Evolutionary conservation across 2,113 vertebrate species (phyloP).

Genomic region (Hippotragus niger): DNA sequence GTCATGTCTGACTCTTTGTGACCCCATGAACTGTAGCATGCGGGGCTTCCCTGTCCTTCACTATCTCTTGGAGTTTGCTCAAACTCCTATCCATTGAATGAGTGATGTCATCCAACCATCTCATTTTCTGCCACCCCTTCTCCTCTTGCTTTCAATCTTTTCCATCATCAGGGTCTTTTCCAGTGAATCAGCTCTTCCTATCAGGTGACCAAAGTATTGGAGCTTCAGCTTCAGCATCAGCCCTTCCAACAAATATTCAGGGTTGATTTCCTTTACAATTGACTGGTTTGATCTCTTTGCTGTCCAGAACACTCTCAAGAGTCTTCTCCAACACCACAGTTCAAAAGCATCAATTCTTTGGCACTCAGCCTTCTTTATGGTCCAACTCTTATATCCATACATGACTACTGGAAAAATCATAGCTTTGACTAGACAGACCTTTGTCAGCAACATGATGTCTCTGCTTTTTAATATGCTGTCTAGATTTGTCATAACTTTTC

Average conservation of each 20-base stretch:
- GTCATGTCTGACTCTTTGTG: not conserved
- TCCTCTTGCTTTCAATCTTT: not conserved
- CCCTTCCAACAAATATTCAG: not conserved
- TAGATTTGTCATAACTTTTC: not conserved
- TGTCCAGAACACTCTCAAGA: not conserved
- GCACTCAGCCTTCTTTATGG: not conserved
- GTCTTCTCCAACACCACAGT: not conserved
- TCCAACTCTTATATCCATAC: not conserved
- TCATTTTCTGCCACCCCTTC: not conserved
- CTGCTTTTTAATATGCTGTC: not conserved
- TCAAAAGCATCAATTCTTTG: not conserved
- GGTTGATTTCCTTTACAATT: not conserved
- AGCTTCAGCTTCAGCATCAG: not conserved
- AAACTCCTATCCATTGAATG: not conserved
- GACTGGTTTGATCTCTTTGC: not conserved
- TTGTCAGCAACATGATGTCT: not conserved
- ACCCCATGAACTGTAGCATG: not conserved
- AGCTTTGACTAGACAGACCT: not conserved
- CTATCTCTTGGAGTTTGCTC: not conserved
- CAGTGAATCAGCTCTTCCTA: not conserved
- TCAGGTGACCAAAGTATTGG: not conserved
- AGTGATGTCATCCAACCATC: not conserved
- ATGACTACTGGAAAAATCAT: not conserved
- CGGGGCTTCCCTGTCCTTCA: not conserved
- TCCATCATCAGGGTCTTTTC: not conserved